Evolutionary conservation across 2,888 invertebrate species (phyloP), one percentile per base, ranked within the genome.

Genomic region (Tethea ocularis): DNA sequence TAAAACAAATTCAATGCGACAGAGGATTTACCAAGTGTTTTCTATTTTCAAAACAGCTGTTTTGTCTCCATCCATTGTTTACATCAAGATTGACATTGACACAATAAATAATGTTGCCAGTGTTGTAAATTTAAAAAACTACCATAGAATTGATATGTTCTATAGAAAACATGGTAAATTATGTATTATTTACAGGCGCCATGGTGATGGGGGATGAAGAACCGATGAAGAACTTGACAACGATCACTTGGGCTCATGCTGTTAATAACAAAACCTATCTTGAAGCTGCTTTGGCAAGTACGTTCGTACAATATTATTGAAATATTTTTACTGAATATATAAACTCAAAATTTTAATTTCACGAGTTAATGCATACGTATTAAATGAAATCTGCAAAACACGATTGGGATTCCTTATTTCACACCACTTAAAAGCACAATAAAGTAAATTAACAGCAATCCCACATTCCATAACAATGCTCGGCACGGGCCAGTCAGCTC

Each of bases 241-340:
- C 94, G 61, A 92, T 98, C 26, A 95, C 94, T 22, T 98, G 98
- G 98, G 96, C 96, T 0, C 98, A 98, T 87, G 97, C 96, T 36
- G 97, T 97, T 51, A 98, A 98, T 84, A 96, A 95, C 71, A 93
- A 94, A 77, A 88, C 92, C 0, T 89, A 94, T 64, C 89, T 98
- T 41, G 83, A 94, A 8, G 89, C 94, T 1, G 95, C 95, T 41
- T 87, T 98, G 52, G 86, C 87, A 38, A 93, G 95, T 95, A 78
- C 83, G 92, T 83, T 59, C n/a, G 8, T 33, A 17, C 17, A 13
- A 24, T 24, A 23, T 23, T n/a, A 26, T 52, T 24, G 22, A 41
- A 5, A 33, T 22, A 22, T 36, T 36, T 33, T 33, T 33, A 13
- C 33, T 24, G 24, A n/a, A n/a, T n/a, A 38, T n/a, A 10, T 6